Percentiles rank a stretch among this genome's conserved stretches.
These are phyloP conservation scores for Ochotona princeps DNA, from an alignment of 2,113 vertebrate species.

Conservation along the genomic window DNA sequence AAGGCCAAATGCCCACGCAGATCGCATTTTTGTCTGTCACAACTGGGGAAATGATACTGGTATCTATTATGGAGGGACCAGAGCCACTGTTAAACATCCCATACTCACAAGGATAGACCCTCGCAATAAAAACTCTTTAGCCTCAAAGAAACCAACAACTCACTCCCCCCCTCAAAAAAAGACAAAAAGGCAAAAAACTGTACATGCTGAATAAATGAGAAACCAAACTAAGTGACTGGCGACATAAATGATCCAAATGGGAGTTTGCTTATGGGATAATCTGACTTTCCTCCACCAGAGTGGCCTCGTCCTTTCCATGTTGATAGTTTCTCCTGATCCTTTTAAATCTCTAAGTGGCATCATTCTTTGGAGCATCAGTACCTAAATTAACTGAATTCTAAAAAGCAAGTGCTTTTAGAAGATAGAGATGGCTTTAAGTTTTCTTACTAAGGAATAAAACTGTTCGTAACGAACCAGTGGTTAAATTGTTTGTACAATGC, in stretches of 20 bases:
- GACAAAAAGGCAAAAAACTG: too few relatives aligned
- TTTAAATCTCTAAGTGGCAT: neutral
- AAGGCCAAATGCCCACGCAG: too few relatives aligned
- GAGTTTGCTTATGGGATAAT: neutral
- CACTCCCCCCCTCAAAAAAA: too few relatives aligned
- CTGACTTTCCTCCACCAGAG: neutral
- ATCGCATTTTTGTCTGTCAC: neutral
- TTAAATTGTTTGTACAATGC: neutral
- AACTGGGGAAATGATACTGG: neutral
- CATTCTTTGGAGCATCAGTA: neutral
- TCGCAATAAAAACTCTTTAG: neutral
- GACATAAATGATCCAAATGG: neutral
- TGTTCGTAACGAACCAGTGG: neutral
- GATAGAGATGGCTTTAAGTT: neutral
- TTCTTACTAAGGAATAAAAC: conserved; percentile 14
- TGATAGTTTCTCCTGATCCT: neutral
- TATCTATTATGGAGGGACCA: neutral
- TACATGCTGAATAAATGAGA: neutral
- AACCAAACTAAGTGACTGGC: conserved; percentile 1
- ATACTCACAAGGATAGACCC: neutral
- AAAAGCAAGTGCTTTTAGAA: neutral
- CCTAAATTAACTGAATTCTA: conserved; percentile 29
- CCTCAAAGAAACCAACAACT: neutral
- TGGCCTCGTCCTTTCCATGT: neutral
- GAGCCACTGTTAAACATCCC: neutral